Percentiles rank a stretch among this genome's conserved stretches.
phyloP scores from a whole-genome alignment of 2,797 vertebrate species.

The Pteronotus mesoamericanus region DNA sequence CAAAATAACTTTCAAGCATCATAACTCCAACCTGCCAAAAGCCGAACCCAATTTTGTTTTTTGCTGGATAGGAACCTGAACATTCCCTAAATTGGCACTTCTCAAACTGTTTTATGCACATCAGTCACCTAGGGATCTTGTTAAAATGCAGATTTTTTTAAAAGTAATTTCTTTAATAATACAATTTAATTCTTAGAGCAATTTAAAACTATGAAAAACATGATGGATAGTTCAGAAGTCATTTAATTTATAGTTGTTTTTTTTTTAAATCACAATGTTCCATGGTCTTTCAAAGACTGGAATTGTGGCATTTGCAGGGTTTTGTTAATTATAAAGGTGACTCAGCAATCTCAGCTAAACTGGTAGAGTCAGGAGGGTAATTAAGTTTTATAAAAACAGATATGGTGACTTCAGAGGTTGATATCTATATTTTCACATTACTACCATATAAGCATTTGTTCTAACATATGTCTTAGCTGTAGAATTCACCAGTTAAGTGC shows the following conservation, averaged over 20 bases:
- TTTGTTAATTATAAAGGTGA: neutral
- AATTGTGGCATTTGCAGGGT: neutral
- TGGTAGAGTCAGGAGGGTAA: neutral
- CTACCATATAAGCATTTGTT: conserved; percentile 99
- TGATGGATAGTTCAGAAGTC: conserved; percentile 62
- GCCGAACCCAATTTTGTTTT: neutral
- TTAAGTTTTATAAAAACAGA: conserved; percentile 58
- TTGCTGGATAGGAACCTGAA: neutral
- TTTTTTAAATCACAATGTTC: neutral
- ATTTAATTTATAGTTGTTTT: conserved; percentile 63
- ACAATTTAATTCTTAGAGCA: conserved; percentile 80
- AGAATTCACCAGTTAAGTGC: conserved; percentile 95
- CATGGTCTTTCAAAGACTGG: neutral
- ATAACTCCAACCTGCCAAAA: neutral
- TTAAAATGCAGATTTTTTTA: neutral
- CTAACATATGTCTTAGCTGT: conserved; percentile 99
- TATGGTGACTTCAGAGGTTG: conserved; percentile 40
- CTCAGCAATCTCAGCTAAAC: neutral
- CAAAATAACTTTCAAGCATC: neutral
- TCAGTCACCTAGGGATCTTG: neutral
- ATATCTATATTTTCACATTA: conserved; percentile 2
- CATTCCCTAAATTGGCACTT: neutral
- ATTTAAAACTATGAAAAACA: conserved; percentile 71
- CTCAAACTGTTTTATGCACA: neutral
- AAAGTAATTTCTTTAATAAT: conserved; percentile 67